A percentile compares a stretch with the other conserved stretches of the same genome.
These are phyloP conservation scores for Melanerpes formicivorus DNA, from an alignment of 2,113 vertebrate genomes.

Conservation along the genomic window DNA sequence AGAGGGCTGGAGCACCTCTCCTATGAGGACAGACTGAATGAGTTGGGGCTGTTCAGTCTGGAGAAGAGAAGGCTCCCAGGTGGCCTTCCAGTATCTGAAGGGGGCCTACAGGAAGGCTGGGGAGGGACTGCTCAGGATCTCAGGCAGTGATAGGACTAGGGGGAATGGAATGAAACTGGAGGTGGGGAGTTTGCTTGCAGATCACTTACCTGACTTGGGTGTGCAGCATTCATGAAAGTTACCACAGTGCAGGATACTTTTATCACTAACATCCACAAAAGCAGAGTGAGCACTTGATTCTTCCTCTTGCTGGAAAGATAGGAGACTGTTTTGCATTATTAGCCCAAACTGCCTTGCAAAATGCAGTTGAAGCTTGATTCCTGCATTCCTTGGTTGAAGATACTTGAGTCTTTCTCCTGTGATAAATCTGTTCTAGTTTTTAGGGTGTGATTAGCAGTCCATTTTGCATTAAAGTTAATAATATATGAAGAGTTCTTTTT, in stretches of 20 bases:
- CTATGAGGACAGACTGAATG: no score
- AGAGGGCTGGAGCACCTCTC: no score
- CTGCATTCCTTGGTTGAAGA: not conserved
- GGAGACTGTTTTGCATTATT: not conserved
- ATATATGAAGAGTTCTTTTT: no score
- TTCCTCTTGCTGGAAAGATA: not conserved
- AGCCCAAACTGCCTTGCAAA: not conserved
- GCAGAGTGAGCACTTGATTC: rapidly evolving
- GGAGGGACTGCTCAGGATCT: no score
- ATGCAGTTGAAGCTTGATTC: not conserved
- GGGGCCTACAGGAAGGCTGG: no score
- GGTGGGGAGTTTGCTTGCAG: not conserved
- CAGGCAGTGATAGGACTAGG: no score
- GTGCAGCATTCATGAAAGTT: not conserved
- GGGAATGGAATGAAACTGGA: no score
- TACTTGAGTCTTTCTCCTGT: not conserved
- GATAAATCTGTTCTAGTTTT: not conserved
- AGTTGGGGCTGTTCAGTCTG: no score
- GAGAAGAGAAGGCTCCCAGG: no score
- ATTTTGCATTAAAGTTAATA: not conserved
- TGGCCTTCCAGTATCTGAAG: no score
- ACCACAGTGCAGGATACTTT: not conserved
- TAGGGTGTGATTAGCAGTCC: not conserved
- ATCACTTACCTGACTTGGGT: not conserved
- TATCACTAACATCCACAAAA: not conserved